These are phyloP conservation scores for Belgica antarctica DNA, from an alignment of 2,888 invertebrate species.

Conservation along the genomic window DNA sequence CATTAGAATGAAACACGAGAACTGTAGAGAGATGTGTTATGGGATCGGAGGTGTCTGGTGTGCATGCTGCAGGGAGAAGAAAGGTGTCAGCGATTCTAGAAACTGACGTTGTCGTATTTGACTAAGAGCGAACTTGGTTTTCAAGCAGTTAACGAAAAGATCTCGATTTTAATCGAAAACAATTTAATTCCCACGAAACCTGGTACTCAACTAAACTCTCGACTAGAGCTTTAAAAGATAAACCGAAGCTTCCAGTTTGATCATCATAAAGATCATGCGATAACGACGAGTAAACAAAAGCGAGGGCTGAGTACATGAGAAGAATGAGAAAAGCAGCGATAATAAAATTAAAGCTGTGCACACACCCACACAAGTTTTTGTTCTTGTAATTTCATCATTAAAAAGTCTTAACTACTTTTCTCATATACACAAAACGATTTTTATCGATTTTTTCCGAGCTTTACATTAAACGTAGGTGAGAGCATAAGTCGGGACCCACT, in stretches of 20 bases:
- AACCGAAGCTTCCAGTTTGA: no score
- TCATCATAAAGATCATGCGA: background rate
- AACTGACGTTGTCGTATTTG: no score
- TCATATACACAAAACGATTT: background rate
- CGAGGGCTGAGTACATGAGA: background rate
- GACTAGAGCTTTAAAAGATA: no score
- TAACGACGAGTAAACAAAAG: conserved; percentile 4
- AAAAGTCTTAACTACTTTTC: background rate
- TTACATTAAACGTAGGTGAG: conserved; percentile 11
- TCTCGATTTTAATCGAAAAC: no score
- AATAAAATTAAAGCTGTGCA: background rate
- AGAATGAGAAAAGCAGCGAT: background rate
- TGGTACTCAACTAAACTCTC: no score
- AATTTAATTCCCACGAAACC: no score
- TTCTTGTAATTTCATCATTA: background rate
- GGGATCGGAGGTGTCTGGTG: no score
- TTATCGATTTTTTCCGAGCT: background rate
- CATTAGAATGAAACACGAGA: background rate
- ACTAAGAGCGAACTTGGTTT: no score
- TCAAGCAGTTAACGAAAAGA: no score
- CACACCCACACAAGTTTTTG: background rate
- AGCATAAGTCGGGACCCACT: no score
- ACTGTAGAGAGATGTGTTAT: no score
- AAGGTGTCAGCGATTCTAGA: no score
- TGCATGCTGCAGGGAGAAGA: background rate